Percentiles rank a stretch among this genome's conserved stretches.
Evolutionary conservation across 2,888 invertebrate genomes (phyloP).

Genomic region (Nemotelus pantherinus): DNA sequence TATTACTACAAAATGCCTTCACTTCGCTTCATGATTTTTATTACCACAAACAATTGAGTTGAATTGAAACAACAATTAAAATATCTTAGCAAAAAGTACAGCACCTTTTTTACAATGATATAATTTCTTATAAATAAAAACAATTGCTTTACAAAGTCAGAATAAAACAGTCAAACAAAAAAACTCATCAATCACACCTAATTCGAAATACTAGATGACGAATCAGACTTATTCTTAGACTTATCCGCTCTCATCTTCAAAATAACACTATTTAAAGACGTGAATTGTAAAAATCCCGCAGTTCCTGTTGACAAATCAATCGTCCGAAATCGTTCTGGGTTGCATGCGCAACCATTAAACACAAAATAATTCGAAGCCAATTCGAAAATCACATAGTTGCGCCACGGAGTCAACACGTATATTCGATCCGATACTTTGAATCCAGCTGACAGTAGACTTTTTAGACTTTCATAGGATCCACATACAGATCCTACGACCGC

Average conservation of each 20-base stretch:
- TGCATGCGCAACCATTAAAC: conserved; percentile 62
- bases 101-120: too few relatives aligned
- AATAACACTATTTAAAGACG: conserved; percentile 55
- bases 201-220: too few relatives aligned
- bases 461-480: conserved; percentile 59
- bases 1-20: too few relatives aligned
- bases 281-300: conserved; percentile 58
- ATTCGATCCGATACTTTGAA: conserved; percentile 60
- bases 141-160: too few relatives aligned
- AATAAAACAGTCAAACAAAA: too few relatives aligned
- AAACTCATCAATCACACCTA: too few relatives aligned
- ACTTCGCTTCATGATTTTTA: too few relatives aligned
- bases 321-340: conserved; percentile 60
- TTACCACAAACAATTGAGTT: too few relatives aligned
- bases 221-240: too few relatives aligned
- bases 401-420: conserved; percentile 62
- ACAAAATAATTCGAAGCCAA: conserved; percentile 55
- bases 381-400: conserved; percentile 61
- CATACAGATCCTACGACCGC: conserved; percentile 61
- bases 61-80: too few relatives aligned
- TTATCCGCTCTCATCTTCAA: conserved; percentile 55
- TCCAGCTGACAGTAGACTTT: conserved; percentile 56
- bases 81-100: too few relatives aligned
- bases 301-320: conserved; percentile 61
- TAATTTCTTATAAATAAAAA: too few relatives aligned